phyloP scores from a whole-genome alignment of 1,140 invertebrate species.

The Euura lappo region DNA sequence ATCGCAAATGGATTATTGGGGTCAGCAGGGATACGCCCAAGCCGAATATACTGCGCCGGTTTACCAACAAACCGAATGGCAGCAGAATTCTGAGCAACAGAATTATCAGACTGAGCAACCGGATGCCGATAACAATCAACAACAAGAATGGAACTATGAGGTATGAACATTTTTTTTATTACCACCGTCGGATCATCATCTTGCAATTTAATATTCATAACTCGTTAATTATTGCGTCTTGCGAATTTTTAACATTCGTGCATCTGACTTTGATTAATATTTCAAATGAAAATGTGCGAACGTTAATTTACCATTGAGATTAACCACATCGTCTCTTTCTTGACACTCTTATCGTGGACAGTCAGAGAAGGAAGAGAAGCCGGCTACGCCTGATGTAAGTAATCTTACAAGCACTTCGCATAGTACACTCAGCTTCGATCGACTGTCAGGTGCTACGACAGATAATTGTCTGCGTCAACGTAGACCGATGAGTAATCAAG shows the following conservation, averaged over 20 bases:
- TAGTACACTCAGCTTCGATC: conserved; percentile 36
- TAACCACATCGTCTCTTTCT: conserved; percentile 41
- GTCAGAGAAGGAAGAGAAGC: conserved; percentile 61
- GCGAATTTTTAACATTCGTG: conserved; percentile 8
- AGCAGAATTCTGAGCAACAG: conserved; percentile 33
- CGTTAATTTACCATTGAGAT: not conserved
- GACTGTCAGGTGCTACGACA: conserved; percentile 26
- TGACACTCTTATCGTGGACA: conserved; percentile 52
- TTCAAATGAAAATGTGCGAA: not conserved
- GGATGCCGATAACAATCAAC: conserved; percentile 40
- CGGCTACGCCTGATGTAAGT: conserved; percentile 63
- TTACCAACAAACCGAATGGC: conserved; percentile 40
- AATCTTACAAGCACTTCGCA: conserved; percentile 42
- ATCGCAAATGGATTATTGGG: conserved; percentile 56
- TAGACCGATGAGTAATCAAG: conserved; percentile 28
- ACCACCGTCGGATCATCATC: not conserved
- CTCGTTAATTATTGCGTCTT: conserved; percentile 9
- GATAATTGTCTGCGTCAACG: conserved; percentile 50
- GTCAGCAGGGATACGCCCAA: conserved; percentile 50
- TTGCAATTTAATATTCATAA: not conserved
- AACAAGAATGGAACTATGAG: conserved; percentile 55
- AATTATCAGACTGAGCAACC: conserved; percentile 37
- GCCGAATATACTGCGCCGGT: conserved; percentile 41
- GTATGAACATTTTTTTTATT: conserved; percentile 29
- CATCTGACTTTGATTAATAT: conserved; percentile 12